A percentile compares a stretch with the other conserved stretches of the same genome.
Evolutionary conservation across 2,113 vertebrate species (phyloP).

Genomic region (Junco hyemalis): DNA sequence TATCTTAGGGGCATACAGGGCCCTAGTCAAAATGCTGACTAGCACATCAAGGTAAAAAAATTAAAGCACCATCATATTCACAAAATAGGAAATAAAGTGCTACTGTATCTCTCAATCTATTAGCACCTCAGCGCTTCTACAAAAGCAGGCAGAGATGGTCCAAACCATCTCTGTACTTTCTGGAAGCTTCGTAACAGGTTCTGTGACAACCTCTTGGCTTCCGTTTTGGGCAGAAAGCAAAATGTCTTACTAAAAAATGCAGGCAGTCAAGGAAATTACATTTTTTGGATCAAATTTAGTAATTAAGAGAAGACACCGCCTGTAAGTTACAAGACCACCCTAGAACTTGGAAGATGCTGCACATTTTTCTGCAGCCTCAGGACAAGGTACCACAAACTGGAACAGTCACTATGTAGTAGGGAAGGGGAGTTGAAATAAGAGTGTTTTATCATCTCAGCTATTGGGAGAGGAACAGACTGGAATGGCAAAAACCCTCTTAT

Average conservation of each 20-base stretch:
- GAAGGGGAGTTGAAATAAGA: background rate
- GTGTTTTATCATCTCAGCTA: background rate
- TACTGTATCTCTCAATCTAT: rapidly evolving
- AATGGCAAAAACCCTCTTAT: background rate
- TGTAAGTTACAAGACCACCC: background rate
- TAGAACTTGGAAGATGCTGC: background rate
- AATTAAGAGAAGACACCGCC: background rate
- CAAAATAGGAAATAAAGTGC: rapidly evolving
- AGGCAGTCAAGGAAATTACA: background rate
- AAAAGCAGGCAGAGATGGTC: background rate
- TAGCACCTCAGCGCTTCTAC: background rate
- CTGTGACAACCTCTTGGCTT: background rate
- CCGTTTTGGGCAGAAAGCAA: background rate
- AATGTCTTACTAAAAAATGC: background rate
- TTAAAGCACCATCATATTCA: too few species aligned
- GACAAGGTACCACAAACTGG: background rate
- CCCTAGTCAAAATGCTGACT: rapidly evolving
- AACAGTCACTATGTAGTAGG: background rate
- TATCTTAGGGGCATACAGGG: too few species aligned
- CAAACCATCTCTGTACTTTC: rapidly evolving
- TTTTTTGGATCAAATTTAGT: background rate
- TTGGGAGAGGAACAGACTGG: rapidly evolving
- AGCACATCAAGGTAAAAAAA: background rate
- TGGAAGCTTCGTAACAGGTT: background rate
- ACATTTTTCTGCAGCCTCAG: background rate